Base-by-base conservation (phyloP, 2,888 invertebrate species). In the Quadroppia sp. region DNA sequence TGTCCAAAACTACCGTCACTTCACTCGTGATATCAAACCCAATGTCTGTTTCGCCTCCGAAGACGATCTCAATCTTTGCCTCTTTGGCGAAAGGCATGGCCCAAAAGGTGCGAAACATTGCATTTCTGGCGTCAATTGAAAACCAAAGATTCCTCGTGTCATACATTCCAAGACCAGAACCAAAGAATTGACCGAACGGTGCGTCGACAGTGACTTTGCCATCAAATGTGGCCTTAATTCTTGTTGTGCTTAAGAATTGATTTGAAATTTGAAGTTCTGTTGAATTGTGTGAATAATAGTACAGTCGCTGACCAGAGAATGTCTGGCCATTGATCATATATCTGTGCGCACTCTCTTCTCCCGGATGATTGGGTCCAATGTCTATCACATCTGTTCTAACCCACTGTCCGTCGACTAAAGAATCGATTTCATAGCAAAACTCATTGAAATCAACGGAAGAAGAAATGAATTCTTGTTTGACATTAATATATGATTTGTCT, bases 391-490 rank as follows among this genome's bases (percentile, higher is more conserved):
- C 48, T 7, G 48, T 48, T 48, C 48, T 6, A n/a, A 48, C 17
- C 48, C 48, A 48, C 17, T 48, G 17, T n/a, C n/a, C n/a, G 48
- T 4, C 48, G 48, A 48, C 48, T n/a, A 48, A n/a, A 4, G 48
- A 48, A 48, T 48, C 48, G 48, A 48, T 48, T 48, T 48, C 48
- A n/a, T 48, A 48, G 17, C 48, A 17, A 48, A 48, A 48, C 17
- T 48, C 48, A 48, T 48, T 48, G 48, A 48, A 48, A 48, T 48
- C 48, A 15, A 48, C 7, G 7, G 15, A n/a, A 7, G 48, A 48
- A 4, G 48, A 48, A 7, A n/a, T 15, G n/a, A 48, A 48, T n/a
- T n/a, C 48, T 48, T 48, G 48, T n/a, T 17, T 15, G 15, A 48
- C 17, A 48, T 48, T 48, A 4, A 48, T 15, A 17, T 48, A 17